phyloP scores from a whole-genome alignment of 2,113 vertebrate species.

The Psammodynastes pulverulentus region DNA sequence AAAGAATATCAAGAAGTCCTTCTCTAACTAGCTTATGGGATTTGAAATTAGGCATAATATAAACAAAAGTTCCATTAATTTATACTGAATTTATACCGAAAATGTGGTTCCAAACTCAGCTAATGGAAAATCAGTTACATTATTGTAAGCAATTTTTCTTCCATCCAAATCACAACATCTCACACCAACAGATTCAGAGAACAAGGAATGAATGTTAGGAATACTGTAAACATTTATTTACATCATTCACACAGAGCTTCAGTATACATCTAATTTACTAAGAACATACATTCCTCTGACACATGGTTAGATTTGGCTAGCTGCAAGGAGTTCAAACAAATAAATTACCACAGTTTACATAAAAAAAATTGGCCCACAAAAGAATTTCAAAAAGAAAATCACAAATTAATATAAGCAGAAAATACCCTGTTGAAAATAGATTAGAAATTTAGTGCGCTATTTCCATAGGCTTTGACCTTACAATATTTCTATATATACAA shows the following conservation, averaged over 20 bases:
- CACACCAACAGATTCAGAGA: background rate
- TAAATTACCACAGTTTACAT: constrained; percentile 11
- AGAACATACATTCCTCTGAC: constrained; percentile 40
- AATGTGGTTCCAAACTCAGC: background rate
- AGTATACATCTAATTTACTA: constrained; percentile 55
- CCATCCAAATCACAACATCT: background rate
- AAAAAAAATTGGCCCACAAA: constrained; percentile 34
- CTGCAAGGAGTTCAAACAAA: constrained; percentile 44
- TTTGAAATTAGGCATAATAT: background rate
- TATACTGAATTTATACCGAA: background rate
- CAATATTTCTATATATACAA: constrained; percentile 59
- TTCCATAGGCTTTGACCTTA: constrained; percentile 35
- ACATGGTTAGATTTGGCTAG: constrained; percentile 43
- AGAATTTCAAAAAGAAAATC: constrained; percentile 34
- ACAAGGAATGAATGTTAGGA: constrained; percentile 1
- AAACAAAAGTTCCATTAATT: background rate
- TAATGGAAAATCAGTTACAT: background rate
- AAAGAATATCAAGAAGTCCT: background rate
- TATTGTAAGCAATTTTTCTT: background rate
- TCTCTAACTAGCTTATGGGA: background rate
- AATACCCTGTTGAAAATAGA: constrained; percentile 49
- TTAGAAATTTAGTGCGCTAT: constrained; percentile 44
- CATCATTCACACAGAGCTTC: constrained; percentile 41
- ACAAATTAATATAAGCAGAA: constrained; percentile 57
- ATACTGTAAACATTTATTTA: constrained; percentile 47